phyloP scores from a whole-genome alignment of 2,888 invertebrate species.

The Stenodera caucasica region DNA sequence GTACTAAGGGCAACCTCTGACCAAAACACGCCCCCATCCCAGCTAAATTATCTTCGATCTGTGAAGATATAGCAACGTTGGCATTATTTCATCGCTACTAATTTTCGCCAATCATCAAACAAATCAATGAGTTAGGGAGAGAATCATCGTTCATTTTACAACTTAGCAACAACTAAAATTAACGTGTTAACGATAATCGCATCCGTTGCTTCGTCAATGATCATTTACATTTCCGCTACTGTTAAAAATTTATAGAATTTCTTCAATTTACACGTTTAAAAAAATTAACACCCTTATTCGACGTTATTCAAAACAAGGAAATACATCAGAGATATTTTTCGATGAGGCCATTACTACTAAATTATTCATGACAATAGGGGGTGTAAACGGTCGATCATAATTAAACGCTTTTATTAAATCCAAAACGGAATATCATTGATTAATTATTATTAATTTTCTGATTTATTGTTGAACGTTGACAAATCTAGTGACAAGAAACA shows the following conservation, averaged over 20 bases:
- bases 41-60: conserved; percentile 18
- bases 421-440: neutral
- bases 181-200: conserved; percentile 5
- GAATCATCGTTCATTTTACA: neutral
- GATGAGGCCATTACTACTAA: neutral
- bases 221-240: neutral
- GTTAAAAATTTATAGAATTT: too few species aligned
- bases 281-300: too few species aligned
- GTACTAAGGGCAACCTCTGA: conserved; percentile 51
- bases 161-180: neutral
- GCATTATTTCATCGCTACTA: conserved; percentile 25
- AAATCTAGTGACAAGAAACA: neutral
- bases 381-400: conserved; percentile 4
- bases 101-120: conserved; percentile 15
- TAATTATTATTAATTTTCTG: neutral
- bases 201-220: conserved; percentile 10
- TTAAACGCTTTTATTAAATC: conserved; percentile 8
- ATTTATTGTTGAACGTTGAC: neutral
- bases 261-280: neutral
- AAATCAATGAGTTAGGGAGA: neutral
- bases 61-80: neutral
- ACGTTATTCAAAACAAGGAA: too few species aligned
- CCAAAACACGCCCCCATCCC: conserved; percentile 44
- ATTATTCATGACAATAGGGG: conserved; percentile 10
- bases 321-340: neutral